Evolutionary conservation across 2,888 invertebrate species (phyloP).

Genomic region (Hydraecia micacea): DNA sequence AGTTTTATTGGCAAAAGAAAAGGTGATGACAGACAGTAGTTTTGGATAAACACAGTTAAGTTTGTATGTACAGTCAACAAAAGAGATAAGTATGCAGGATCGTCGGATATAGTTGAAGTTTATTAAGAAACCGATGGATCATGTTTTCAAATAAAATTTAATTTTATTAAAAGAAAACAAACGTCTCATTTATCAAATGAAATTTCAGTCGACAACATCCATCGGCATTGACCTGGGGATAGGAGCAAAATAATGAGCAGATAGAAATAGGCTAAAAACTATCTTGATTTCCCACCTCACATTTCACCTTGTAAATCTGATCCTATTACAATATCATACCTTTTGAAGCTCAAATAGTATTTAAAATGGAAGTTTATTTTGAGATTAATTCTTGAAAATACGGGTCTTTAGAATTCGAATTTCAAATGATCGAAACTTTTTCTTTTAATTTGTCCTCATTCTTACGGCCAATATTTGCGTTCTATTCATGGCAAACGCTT

Average conservation of each 20-base stretch:
- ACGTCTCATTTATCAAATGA: too few relatives aligned
- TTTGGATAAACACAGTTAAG: background rate
- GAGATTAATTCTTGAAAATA: background rate
- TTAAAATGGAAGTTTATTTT: background rate
- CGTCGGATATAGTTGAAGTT: too few relatives aligned
- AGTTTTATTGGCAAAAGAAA: too few relatives aligned
- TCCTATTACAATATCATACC: too few relatives aligned
- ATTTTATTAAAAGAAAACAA: too few relatives aligned
- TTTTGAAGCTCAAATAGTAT: background rate
- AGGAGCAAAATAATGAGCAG: background rate
- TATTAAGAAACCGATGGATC: too few relatives aligned
- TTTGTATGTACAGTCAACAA: too few relatives aligned
- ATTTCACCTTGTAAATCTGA: too few relatives aligned
- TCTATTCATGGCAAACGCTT: background rate
- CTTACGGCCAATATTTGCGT: background rate
- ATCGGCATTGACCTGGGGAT: too few relatives aligned
- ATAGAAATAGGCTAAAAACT: background rate
- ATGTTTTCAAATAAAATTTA: too few relatives aligned
- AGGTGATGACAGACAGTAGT: background rate
- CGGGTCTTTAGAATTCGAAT: background rate
- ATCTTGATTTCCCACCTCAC: background rate
- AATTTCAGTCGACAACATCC: too few relatives aligned
- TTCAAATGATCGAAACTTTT: background rate
- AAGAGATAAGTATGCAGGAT: too few relatives aligned
- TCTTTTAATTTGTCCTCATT: background rate